Conservation (phyloP, 2,797 vertebrate genomes). For the Brachyalestes nurse region DNA sequence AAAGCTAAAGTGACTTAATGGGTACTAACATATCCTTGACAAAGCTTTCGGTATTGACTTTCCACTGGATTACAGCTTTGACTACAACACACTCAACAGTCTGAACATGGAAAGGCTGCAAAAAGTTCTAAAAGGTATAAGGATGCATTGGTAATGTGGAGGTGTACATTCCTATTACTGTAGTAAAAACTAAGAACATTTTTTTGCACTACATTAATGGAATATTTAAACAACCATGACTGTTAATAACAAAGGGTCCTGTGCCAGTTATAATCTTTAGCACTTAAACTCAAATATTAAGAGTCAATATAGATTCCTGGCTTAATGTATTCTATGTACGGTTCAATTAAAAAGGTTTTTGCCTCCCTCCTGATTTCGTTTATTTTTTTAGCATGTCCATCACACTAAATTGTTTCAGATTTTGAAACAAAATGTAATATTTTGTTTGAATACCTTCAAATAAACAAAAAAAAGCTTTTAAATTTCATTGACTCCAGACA, state of each 20-base stretch:
- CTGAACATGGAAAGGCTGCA: neutral
- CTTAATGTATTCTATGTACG: neutral
- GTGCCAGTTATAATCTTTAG: neutral
- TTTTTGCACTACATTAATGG: neutral
- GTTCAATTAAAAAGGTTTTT: too few relatives aligned
- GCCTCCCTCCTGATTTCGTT: too few relatives aligned
- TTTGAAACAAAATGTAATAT: too few relatives aligned
- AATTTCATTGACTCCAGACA: too few relatives aligned
- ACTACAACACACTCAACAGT: neutral
- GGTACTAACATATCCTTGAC: neutral
- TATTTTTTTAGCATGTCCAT: too few relatives aligned
- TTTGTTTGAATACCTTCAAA: too few relatives aligned
- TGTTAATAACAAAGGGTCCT: constrained; percentile 13
- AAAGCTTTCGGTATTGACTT: neutral
- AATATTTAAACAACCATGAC: neutral
- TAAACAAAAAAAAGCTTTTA: too few relatives aligned
- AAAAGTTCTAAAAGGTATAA: neutral
- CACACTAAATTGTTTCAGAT: too few relatives aligned
- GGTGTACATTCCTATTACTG: neutral
- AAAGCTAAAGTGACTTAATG: neutral
- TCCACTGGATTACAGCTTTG: neutral
- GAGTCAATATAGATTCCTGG: neutral
- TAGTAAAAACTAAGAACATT: neutral
- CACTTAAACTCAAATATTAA: neutral
- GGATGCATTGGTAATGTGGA: neutral